Evolutionary conservation across 2,113 vertebrate species (phyloP).

Genomic region (Calidris pugnax): DNA sequence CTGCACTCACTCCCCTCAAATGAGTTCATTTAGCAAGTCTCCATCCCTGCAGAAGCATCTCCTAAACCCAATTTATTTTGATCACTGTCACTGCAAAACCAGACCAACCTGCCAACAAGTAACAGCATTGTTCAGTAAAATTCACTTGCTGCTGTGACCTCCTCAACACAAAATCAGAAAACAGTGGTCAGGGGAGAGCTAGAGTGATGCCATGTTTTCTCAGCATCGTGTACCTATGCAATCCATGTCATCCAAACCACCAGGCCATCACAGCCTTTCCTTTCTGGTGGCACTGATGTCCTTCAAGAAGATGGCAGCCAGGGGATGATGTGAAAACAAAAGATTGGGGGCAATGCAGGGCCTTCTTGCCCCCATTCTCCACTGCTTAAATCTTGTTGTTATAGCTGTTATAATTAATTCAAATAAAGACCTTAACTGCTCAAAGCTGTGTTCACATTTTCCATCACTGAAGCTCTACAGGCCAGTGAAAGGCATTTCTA

Average conservation of each 20-base stretch:
- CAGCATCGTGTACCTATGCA: neutral
- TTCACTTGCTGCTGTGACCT: neutral
- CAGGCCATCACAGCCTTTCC: neutral
- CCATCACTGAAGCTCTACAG: neutral
- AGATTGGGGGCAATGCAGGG: neutral
- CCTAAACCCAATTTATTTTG: neutral
- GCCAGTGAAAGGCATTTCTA: constrained; percentile 49
- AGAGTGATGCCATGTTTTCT: neutral
- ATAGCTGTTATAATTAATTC: neutral
- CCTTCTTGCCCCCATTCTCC: neutral
- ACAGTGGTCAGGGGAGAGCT: neutral
- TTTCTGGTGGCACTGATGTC: neutral
- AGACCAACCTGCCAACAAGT: neutral
- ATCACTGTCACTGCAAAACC: neutral
- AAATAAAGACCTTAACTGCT: constrained; percentile 11
- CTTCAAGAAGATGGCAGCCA: neutral
- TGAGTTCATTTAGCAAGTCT: neutral
- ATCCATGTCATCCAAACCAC: neutral
- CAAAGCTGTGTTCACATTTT: constrained; percentile 9
- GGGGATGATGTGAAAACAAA: neutral
- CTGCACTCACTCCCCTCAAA: neutral
- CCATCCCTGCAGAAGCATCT: neutral
- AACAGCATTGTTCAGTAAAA: neutral
- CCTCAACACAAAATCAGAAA: neutral
- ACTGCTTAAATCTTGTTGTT: neutral